These are phyloP conservation scores for Yponomeuta cagnagella DNA, from an alignment of 2,888 invertebrate species.

Conservation along the genomic window DNA sequence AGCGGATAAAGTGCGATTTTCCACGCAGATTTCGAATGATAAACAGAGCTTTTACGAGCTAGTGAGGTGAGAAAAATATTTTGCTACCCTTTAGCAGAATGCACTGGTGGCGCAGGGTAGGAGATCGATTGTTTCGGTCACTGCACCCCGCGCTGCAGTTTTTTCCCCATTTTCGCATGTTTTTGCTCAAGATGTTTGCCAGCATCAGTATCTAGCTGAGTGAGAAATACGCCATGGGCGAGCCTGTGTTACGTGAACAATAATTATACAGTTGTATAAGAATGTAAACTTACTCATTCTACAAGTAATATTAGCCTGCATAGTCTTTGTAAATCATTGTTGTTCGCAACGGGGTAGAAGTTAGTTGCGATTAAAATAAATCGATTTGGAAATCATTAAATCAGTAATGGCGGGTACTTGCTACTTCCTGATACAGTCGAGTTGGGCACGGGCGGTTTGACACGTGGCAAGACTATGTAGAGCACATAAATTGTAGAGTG, in stretches of 20 bases:
- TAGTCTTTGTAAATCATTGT: background rate
- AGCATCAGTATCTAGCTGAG: too few species aligned
- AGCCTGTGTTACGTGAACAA: background rate
- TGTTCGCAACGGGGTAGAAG: conserved; percentile 29
- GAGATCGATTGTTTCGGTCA: too few species aligned
- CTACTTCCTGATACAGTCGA: conserved; percentile 34
- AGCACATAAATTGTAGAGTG: background rate
- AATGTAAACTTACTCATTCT: background rate
- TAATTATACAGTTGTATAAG: background rate
- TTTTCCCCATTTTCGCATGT: too few species aligned
- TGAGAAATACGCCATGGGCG: background rate
- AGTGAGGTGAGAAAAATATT: too few species aligned
- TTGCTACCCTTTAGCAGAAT: too few species aligned
- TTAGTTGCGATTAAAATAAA: conserved; percentile 55
- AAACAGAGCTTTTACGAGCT: too few species aligned
- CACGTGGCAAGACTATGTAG: conserved; percentile 41
- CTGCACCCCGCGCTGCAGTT: too few species aligned
- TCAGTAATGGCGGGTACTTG: conserved; percentile 42
- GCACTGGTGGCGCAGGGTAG: too few species aligned
- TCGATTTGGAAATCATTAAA: conserved; percentile 68
- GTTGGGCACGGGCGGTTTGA: conserved; percentile 21
- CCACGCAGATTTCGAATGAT: too few species aligned
- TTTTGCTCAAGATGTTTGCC: too few species aligned
- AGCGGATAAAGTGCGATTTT: too few species aligned
- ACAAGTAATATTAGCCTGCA: background rate